Base-by-base conservation (phyloP, 2,888 invertebrate genomes). In the Cheilosia pagana region DNA sequence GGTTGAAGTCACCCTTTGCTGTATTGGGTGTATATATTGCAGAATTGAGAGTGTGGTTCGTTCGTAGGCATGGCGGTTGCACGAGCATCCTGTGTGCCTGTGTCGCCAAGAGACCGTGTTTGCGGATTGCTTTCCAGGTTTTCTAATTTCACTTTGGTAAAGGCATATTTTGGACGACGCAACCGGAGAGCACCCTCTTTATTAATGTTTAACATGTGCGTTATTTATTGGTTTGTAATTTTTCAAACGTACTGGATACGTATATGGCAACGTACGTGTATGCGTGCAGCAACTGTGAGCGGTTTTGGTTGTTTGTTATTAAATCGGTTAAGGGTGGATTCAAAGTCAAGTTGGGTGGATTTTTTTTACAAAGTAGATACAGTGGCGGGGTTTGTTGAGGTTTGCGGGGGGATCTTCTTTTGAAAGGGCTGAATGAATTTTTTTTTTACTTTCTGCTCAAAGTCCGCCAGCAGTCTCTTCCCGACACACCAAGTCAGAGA, bases 151-250 rank as follows among this genome's bases (percentile, higher is more conserved):
- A 74, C 60, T 83, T 78, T 72, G 31, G 10, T 7, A 63, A 35
- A 72, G 78, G 78, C 79, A 83, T 63, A 83, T 78, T 82, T 83
- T 63, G 74, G 31, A 74, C 57, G 31, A 74, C 57, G 68, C 41
- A 74, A 52, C 43, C 45, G 62, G 65, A 45, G 53, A 67, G 63
- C 78, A 79, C 78, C 78, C 83, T 78, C 78, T 78, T 78, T 78
- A 78, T 74, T 78, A 83, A 83, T 83, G 83, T 78, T 74, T 70
- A 83, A 43, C 78, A 78, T 83, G 83, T 83, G 78, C 83, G 74
- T 74, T 83, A 82, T 83, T 83, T 83, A 83, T 78, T 74, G 79
- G 72, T 72, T 78, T 72, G 67, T 67, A 67, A 59, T 81, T 72
- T 67, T 78, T 72, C 41, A 65, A 50, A 45, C 39, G 45, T 12